Percentiles rank a stretch among this genome's conserved stretches.
Evolutionary conservation across 2,888 invertebrate genomes (phyloP).

Genomic region (Campoplex capitator): DNA sequence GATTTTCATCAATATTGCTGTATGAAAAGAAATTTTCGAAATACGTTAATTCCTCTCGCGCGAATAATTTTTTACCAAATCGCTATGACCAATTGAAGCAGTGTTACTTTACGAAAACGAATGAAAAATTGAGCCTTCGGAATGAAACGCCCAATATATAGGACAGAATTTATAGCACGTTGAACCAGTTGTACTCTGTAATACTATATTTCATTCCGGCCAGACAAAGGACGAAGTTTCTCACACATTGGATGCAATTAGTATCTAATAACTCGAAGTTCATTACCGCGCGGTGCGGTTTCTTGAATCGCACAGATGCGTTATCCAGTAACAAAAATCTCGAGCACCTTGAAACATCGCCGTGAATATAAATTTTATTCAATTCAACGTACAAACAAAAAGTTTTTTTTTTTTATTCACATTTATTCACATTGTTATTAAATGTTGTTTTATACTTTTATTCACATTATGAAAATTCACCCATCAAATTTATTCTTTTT

Average conservation of each 20-base stretch:
- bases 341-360: background rate
- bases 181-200: conserved; percentile 7
- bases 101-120: background rate
- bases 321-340: conserved; percentile 29
- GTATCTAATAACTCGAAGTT: conserved; percentile 74
- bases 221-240: conserved; percentile 71
- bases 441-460: background rate
- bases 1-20: background rate
- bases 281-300: conserved; percentile 66
- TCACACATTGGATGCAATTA: conserved; percentile 73
- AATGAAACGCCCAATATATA: conserved; percentile 42
- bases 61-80: background rate
- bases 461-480: background rate
- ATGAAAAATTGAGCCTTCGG: background rate
- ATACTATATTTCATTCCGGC: conserved; percentile 27
- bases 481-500: background rate
- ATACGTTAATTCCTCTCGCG: background rate
- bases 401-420: background rate
- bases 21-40: background rate
- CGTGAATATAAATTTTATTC: background rate
- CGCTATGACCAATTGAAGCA: background rate
- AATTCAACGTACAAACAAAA: background rate
- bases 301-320: background rate
- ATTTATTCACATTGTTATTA: background rate
- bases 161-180: conserved; percentile 59